Evolutionary conservation across 2,888 invertebrate genomes (phyloP).

Genomic region (Yponomeuta cagnagella): DNA sequence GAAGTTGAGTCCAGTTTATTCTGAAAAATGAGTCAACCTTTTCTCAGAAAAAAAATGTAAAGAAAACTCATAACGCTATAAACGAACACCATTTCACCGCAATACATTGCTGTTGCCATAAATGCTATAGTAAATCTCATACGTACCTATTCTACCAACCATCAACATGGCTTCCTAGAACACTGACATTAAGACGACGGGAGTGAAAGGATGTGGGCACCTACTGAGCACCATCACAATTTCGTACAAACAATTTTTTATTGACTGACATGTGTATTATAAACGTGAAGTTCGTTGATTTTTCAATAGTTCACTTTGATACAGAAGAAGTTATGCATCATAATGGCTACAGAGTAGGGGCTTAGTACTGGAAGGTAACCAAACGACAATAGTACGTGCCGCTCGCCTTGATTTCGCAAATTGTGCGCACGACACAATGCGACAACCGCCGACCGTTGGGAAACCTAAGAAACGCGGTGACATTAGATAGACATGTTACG

Average conservation of each 20-base stretch:
- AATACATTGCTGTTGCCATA: neutral
- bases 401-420: conserved; percentile 57
- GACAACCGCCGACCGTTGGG: conserved; percentile 33
- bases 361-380: conserved; percentile 46
- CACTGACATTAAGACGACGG: neutral
- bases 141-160: neutral
- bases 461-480: conserved; percentile 26
- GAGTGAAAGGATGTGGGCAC: neutral
- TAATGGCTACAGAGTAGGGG: neutral
- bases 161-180: neutral
- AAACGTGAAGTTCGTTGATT: neutral
- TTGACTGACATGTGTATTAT: neutral
- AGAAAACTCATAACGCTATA: neutral
- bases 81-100: neutral
- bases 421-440: conserved; percentile 47
- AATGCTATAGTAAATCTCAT: neutral
- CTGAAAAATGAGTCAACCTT: too few species aligned
- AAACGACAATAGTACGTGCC: conserved; percentile 41
- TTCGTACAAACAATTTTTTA: too few species aligned
- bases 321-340: neutral
- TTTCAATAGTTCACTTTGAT: neutral
- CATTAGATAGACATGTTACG: conserved; percentile 25
- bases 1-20: too few species aligned
- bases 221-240: neutral
- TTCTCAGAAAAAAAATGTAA: neutral